Conservation (phyloP, 2,113 vertebrate species). For the Chitala chitala region DNA sequence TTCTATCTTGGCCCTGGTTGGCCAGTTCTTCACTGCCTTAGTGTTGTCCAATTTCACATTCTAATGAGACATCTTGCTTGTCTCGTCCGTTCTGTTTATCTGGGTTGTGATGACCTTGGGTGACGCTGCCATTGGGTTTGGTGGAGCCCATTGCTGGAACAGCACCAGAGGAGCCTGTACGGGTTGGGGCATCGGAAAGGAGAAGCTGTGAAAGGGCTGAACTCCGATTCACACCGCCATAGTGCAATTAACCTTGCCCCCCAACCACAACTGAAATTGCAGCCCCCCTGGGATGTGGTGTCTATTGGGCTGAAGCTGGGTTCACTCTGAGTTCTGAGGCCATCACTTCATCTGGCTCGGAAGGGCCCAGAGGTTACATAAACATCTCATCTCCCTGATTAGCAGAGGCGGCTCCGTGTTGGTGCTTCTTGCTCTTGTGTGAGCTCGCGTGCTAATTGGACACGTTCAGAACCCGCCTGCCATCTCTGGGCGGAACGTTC, state of each 20-base stretch:
- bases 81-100: not conserved
- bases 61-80: constrained; percentile 11
- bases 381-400: constrained; percentile 68
- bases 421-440: constrained; percentile 16
- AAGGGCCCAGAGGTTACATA: constrained; percentile 68
- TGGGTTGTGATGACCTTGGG: not conserved
- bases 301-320: constrained; percentile 32
- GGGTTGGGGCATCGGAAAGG: constrained; percentile 35
- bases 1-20: not conserved
- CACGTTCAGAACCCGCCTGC: constrained; percentile 27
- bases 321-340: constrained; percentile 55
- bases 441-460: constrained; percentile 34
- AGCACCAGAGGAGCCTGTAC: too few species aligned
- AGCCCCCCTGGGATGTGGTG: constrained; percentile 39
- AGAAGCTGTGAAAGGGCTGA: constrained; percentile 62
- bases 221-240: constrained; percentile 36
- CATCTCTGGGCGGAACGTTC: not conserved
- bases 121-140: not conserved
- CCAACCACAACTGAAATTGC: constrained; percentile 37
- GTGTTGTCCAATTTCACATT: constrained; percentile 8
- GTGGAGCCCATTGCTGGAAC: constrained; percentile 2
- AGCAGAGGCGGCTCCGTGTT: constrained; percentile 44
- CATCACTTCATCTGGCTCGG: constrained; percentile 64
- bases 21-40: not conserved
- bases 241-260: constrained; percentile 29